Evolutionary conservation across 1,140 invertebrate genomes (phyloP), one percentile per base, ranked within the genome.

Genomic region (Achroia grisella): DNA sequence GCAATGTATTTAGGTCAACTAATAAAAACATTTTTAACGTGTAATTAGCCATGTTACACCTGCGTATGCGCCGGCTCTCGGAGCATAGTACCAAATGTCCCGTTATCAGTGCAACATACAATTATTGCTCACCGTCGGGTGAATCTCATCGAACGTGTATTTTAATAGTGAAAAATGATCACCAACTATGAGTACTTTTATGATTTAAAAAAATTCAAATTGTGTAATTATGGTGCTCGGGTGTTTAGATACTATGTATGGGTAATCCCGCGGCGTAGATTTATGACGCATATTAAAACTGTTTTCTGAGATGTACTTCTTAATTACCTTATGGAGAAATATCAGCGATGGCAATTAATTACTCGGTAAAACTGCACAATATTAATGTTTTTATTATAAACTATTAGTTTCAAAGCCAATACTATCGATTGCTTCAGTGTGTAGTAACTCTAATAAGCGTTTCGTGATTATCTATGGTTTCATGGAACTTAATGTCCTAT

Each of bases 131-230:
- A 62, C 42, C 43, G 58, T 47, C 60, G 51, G 62, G 64, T 62
- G 53, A 56, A 61, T 50, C 56, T 46, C 53, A 50, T 55, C 57
- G 55, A 58, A 75, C 65, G 50, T 58, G 50, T 56, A 59, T 63
- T 65, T 72, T 71, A 74, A 77, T 62, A 68, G 58, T 75, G 69
- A 79, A 77, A 76, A 74, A 71, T 71, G 60, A 70, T 63, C 55
- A 46, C 52, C 56, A 48, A 59, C 57, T 50, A 58, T 55, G 47
- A 51, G 48, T 34, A 55, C 51, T 48, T 71, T 71, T 66, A 68
- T 53, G 63, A 62, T 53, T 53, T 44, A 39, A 48, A 68, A n/a
- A 57, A 56, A 68, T 63, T 61, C 52, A 65, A 64, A 69, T 71
- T 63, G 60, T 66, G 67, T 77, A 76, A 80, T 80, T 80, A 80